Percentiles rank a stretch among this genome's conserved stretches.
phyloP scores from a whole-genome alignment of 2,797 vertebrate species.

The Pipistrellus pipistrellus region DNA sequence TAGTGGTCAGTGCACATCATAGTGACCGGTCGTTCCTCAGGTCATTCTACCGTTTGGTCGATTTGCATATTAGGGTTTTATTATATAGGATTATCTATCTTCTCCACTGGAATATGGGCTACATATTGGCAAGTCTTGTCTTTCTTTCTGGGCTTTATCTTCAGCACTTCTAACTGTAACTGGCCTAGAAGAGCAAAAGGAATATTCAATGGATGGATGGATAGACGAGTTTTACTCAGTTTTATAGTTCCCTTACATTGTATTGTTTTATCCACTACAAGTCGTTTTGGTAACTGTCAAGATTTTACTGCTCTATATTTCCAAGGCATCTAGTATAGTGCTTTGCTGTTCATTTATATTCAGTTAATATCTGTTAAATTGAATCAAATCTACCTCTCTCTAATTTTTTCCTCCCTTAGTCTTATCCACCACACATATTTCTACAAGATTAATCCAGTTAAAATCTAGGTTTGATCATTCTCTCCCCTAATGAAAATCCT shows the following conservation, averaged over 20 bases:
- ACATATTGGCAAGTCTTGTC: background rate
- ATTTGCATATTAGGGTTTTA: no score
- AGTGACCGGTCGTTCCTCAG: no score
- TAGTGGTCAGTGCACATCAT: no score
- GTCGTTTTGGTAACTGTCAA: background rate
- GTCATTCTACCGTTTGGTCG: no score
- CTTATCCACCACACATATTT: conserved; percentile 23
- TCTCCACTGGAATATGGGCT: background rate
- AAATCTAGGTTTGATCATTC: background rate
- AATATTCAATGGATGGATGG: background rate
- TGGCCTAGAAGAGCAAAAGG: background rate
- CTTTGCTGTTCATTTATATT: background rate
- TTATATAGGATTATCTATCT: background rate
- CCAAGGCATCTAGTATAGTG: background rate
- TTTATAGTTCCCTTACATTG: background rate
- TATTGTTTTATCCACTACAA: background rate
- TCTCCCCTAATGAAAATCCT: background rate
- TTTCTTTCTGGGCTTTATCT: background rate
- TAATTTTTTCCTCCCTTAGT: background rate
- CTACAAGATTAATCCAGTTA: conserved; percentile 22
- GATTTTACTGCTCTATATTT: background rate
- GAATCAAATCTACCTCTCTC: background rate
- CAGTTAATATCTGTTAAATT: background rate
- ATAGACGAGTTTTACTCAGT: conserved; percentile 25
- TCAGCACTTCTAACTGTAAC: background rate